Evolutionary conservation across 2,113 vertebrate species (phyloP), one percentile per base, ranked within the genome.

Genomic region (Thalassoma bifasciatum): DNA sequence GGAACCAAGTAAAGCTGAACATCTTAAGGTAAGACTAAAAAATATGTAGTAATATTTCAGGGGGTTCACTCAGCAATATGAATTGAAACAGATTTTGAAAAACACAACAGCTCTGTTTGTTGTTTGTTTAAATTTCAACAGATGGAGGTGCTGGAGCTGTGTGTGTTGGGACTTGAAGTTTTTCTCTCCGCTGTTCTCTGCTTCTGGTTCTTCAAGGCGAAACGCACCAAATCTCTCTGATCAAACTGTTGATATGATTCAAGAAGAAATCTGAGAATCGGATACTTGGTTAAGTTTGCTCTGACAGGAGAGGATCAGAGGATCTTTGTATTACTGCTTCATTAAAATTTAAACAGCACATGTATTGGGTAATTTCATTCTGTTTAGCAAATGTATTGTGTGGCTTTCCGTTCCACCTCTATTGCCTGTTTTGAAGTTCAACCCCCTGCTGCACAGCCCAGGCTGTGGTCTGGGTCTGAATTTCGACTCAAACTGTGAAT

Each of bases 151-250:
- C 1, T 91, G 65, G 64, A 70, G 30, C 69, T 94, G 52, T 85
- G 73, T 52, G 81, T 93, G 67, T 57, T 92, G 65, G 54, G 56
- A 12, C 36, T 94, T 3, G 89, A 90, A 71, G 54, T 79, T 22
- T 5, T 63, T 24, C 62, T 93, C 63, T 92, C 92, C n/a, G 40
- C 22, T 5, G 3, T 91, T 26, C 90, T 94, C 26, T 85, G 91
- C 60, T 44, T 80, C 73, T 90, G 77, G 70, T 84, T 93, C 63
- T 5, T 8, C 0, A 75, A 56, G 66, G 83, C 86, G 62, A 92
- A 77, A 77, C 26, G 17, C 2, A 23, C 26, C 0, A 63, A 77
- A 21, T 77, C 80, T 16, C 8, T 34, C 26, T 89, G 58, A 84
- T 61, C 8, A 61, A 42, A 36, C 34, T 26, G 10, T 23, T 38